Percentiles rank a stretch among this genome's conserved stretches.
Evolutionary conservation across 2,888 invertebrate genomes (phyloP).

Genomic region (Orchestes rusci): DNA sequence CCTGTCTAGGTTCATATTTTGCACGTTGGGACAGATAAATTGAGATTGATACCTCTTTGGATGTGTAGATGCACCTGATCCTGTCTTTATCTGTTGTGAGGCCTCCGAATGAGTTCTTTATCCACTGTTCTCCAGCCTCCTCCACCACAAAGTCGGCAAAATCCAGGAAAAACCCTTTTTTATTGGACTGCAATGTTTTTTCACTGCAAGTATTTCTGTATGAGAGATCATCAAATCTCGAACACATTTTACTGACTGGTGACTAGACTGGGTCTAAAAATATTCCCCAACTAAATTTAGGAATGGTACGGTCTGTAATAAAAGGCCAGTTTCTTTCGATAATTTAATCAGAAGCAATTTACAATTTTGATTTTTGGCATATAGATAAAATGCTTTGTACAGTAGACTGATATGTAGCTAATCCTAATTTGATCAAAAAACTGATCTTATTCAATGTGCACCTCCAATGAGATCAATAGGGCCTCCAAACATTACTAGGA

Average conservation of each 20-base stretch:
- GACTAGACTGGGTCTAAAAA: too few relatives aligned
- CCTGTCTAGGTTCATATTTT: conserved; percentile 10
- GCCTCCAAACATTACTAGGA: conserved; percentile 19
- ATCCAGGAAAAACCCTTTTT: conserved; percentile 67
- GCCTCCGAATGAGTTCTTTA: conserved; percentile 52
- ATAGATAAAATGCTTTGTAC: too few relatives aligned
- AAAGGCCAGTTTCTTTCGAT: too few relatives aligned
- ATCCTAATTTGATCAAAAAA: too few relatives aligned
- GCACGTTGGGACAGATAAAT: background rate
- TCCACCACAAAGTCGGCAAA: conserved; percentile 55
- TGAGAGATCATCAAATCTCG: conserved; percentile 10
- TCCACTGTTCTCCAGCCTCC: conserved; percentile 53
- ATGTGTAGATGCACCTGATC: conserved; percentile 49
- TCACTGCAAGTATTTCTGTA: conserved; percentile 65
- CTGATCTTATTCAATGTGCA: too few relatives aligned
- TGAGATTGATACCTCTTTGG: conserved; percentile 43
- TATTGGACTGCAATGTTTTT: conserved; percentile 66
- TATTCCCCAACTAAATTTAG: too few relatives aligned
- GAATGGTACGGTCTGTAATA: too few relatives aligned
- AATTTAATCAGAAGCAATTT: too few relatives aligned
- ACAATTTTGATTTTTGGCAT: too few relatives aligned
- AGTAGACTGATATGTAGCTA: too few relatives aligned
- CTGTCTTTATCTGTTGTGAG: conserved; percentile 54
- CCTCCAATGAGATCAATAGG: too few relatives aligned
- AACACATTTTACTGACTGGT: background rate